These are phyloP conservation scores for Campoletis sonorensis DNA, from an alignment of 1,140 invertebrate species.

Conservation along the genomic window DNA sequence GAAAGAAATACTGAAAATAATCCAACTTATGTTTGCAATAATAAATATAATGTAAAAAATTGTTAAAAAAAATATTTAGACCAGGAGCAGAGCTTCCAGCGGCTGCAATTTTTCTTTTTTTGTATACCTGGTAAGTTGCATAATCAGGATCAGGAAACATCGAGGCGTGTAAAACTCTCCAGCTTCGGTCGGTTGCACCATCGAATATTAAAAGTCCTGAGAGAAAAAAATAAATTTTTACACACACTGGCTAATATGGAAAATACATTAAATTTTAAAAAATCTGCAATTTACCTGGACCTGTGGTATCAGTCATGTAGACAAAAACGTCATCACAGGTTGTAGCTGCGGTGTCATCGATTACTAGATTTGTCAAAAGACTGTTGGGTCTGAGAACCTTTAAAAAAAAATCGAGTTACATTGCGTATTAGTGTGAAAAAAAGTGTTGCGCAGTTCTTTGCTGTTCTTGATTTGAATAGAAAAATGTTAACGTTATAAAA, in stretches of 20 bases:
- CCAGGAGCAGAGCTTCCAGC: no score
- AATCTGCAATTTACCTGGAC: constrained; percentile 78
- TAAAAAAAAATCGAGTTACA: constrained; percentile 51
- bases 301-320: constrained; percentile 87
- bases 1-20: no score
- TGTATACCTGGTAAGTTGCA: constrained; percentile 78
- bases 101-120: not conserved
- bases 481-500: no score
- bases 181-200: constrained; percentile 82
- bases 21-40: no score
- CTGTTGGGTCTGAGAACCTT: constrained; percentile 82
- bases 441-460: no score
- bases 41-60: no score
- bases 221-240: constrained; percentile 39
- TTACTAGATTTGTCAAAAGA: constrained; percentile 85
- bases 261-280: not conserved
- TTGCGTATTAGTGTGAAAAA: no score
- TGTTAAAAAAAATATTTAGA: no score
- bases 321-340: constrained; percentile 86
- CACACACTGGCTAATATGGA: not conserved
- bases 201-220: constrained; percentile 86
- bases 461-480: no score
- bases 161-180: constrained; percentile 85
- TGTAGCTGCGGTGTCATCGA: constrained; percentile 82
- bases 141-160: constrained; percentile 90